Percentiles rank a stretch among this genome's conserved stretches.
These are phyloP conservation scores for Rotaria macrura DNA, from an alignment of 2,888 invertebrate species.

Conservation along the genomic window DNA sequence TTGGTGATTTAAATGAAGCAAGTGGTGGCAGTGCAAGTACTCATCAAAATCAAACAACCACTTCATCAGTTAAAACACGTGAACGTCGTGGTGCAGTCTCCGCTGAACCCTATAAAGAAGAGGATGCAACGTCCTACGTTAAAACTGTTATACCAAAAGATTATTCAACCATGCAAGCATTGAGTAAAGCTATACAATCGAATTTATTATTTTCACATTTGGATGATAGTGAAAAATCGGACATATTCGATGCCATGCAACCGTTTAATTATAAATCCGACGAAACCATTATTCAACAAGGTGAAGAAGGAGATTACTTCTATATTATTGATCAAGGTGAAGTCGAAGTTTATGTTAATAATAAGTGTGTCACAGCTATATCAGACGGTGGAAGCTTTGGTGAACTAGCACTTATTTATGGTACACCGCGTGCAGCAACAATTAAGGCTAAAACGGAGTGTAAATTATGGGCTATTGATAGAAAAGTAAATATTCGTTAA, in stretches of 20 bases:
- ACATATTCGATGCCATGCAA: constrained; percentile 99
- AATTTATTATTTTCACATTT: constrained; percentile 94
- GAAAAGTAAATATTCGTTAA: constrained; percentile 55
- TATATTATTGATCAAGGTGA: constrained; percentile 96
- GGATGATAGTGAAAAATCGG: constrained; percentile 79
- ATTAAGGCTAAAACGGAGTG: constrained; percentile 88
- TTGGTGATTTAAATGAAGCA: background rate
- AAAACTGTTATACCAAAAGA: constrained; percentile 96
- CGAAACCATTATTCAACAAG: constrained; percentile 87
- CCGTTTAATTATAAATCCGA: constrained; percentile 83
- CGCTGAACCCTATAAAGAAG: constrained; percentile 92
- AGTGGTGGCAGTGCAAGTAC: background rate
- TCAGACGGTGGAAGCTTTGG: constrained; percentile 96
- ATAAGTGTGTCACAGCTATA: constrained; percentile 72
- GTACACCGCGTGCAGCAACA: constrained; percentile 95
- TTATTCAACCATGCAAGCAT: constrained; percentile 94
- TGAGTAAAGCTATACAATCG: constrained; percentile 90
- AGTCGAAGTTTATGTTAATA: constrained; percentile 63
- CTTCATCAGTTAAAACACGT: background rate
- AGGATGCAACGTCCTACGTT: constrained; percentile 94
- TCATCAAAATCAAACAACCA: background rate
- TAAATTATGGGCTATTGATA: constrained; percentile 92
- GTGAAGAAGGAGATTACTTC: constrained; percentile 97
- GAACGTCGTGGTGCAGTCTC: constrained; percentile 84
- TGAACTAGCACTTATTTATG: constrained; percentile 93